Percentiles rank a stretch among this genome's conserved stretches.
Evolutionary conservation across 1,140 invertebrate genomes (phyloP).

Genomic region (Euglossa dilemma): DNA sequence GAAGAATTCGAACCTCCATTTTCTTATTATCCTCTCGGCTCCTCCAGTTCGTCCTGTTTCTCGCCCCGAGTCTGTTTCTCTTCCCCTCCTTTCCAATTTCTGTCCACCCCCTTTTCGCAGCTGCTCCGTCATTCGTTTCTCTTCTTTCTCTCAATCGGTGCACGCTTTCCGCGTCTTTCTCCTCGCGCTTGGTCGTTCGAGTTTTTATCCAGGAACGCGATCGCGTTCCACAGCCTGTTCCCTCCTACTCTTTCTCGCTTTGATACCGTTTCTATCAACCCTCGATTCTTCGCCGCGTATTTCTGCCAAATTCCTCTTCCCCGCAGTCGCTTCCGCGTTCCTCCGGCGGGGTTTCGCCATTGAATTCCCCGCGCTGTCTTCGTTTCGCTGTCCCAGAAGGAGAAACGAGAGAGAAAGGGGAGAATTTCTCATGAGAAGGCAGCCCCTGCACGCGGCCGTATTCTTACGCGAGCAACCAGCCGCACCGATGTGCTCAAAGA

Average conservation of each 20-base stretch:
- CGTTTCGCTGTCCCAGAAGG: neutral
- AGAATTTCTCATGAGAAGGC: slow-evolving; percentile 26
- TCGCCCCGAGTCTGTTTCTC: neutral
- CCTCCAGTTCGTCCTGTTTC: neutral
- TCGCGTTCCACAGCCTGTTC: too few relatives aligned
- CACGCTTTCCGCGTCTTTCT: neutral
- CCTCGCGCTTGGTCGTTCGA: neutral
- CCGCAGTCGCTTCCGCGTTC: neutral
- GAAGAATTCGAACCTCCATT: neutral
- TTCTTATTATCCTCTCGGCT: neutral
- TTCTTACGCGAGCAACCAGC: slow-evolving; percentile 26
- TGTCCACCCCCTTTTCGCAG: neutral
- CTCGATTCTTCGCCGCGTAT: neutral
- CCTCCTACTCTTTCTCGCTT: neutral
- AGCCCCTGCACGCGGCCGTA: slow-evolving; percentile 14
- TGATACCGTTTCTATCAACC: slow-evolving; percentile 27
- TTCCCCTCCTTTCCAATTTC: neutral
- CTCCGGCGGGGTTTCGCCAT: neutral
- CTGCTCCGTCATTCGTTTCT: neutral
- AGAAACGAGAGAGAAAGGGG: neutral
- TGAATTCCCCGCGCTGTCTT: neutral
- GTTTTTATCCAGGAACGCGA: neutral
- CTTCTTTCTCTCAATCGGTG: neutral
- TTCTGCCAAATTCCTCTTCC: neutral
- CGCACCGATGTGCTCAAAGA: slow-evolving; percentile 50